Conservation (phyloP, 2,888 invertebrate species). For the Oeneis ivallda region DNA sequence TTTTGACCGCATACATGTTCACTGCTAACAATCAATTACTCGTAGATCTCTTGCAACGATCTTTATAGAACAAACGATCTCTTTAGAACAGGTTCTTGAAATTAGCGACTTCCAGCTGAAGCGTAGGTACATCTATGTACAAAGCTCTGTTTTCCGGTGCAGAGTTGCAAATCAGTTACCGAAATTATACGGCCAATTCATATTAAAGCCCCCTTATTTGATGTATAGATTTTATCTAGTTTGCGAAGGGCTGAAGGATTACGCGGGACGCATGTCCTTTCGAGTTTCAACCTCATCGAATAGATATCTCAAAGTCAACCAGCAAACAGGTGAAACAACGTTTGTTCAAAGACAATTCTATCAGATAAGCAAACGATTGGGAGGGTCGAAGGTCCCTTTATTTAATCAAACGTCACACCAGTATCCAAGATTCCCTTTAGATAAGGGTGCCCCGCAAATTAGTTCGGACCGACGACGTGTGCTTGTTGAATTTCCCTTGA, state of each 20-base stretch:
- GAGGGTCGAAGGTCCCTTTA: slow-evolving; percentile 35
- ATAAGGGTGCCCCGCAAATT: slow-evolving; percentile 35
- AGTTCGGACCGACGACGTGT: slow-evolving; percentile 21
- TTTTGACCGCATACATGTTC: no score
- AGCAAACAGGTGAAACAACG: slow-evolving; percentile 25
- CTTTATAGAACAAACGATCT: no score
- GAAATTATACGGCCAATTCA: no score
- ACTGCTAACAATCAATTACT: no score
- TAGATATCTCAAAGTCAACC: slow-evolving; percentile 26
- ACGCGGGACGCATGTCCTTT: background rate
- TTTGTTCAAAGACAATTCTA: slow-evolving; percentile 30
- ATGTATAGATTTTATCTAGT: slow-evolving; percentile 3
- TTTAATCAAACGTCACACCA: slow-evolving; percentile 39
- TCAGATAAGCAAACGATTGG: slow-evolving; percentile 32
- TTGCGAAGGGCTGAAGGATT: slow-evolving; percentile 4
- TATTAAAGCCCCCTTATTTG: no score
- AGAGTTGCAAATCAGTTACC: no score
- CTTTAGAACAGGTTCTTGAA: no score
- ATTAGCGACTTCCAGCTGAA: no score
- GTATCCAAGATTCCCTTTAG: slow-evolving; percentile 30
- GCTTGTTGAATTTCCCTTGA: slow-evolving; percentile 17
- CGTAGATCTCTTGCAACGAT: no score
- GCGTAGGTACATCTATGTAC: no score
- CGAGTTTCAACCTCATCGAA: slow-evolving; percentile 10
- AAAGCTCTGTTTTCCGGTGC: no score